Evolutionary conservation across 1,140 invertebrate genomes (phyloP).

Genomic region (Chymomyza costata): DNA sequence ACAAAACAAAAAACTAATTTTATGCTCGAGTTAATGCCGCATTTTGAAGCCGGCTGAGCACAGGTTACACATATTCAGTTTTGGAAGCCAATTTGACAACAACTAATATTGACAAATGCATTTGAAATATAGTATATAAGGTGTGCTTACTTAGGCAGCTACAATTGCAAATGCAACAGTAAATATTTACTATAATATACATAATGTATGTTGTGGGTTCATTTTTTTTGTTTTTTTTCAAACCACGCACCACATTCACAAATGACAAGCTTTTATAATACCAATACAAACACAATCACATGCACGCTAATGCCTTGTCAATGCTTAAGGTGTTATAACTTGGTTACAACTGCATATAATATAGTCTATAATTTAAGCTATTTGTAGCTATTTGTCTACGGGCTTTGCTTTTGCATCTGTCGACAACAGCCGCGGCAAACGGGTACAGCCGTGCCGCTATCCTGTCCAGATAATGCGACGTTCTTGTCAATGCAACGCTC

Average conservation of each 20-base stretch:
- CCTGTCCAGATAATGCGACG: slow-evolving; percentile 85
- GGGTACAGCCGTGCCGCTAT: slow-evolving; percentile 85
- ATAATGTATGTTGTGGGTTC: slow-evolving; percentile 7
- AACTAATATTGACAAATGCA: too few relatives aligned
- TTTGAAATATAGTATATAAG: too few relatives aligned
- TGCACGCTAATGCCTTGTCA: too few relatives aligned
- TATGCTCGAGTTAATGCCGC: slow-evolving; percentile 49
- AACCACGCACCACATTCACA: too few relatives aligned
- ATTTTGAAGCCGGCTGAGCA: too few relatives aligned
- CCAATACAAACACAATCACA: too few relatives aligned
- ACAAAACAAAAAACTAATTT: too few relatives aligned
- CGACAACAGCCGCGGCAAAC: slow-evolving; percentile 91
- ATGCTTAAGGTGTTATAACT: slow-evolving; percentile 16
- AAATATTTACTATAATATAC: slow-evolving; percentile 52
- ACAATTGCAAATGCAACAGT: slow-evolving; percentile 67
- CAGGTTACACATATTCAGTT: too few relatives aligned
- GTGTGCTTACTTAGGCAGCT: slow-evolving; percentile 59
- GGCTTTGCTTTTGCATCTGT: slow-evolving; percentile 70
- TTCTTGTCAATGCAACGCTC: slow-evolving; percentile 90
- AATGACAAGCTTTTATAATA: too few relatives aligned
- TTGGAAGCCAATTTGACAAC: slow-evolving; percentile 23
- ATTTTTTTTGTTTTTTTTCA: too few relatives aligned
- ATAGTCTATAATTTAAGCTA: not conserved
- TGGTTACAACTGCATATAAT: slow-evolving; percentile 22
- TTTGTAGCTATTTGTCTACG: slow-evolving; percentile 41